Conservation (phyloP, 1,140 invertebrate species). For the Procambarus clarkii region DNA sequence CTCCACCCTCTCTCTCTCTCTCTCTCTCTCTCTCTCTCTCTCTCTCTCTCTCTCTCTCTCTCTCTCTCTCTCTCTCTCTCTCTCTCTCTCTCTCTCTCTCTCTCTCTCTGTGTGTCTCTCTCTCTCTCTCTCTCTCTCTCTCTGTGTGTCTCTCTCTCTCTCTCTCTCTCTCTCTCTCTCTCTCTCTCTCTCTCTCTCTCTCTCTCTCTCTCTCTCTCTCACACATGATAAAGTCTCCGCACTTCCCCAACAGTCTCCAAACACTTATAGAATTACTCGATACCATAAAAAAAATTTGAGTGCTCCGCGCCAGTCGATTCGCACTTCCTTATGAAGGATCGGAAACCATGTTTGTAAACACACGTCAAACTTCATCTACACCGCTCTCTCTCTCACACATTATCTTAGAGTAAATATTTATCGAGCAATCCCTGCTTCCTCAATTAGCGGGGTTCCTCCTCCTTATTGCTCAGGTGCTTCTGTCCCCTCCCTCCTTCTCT, state of each 20-base stretch:
- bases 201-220: too few relatives aligned
- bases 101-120: conserved; percentile 20
- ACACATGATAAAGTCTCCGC: too few relatives aligned
- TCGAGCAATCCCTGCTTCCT: conserved; percentile 35
- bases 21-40: conserved; percentile 42
- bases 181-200: too few relatives aligned
- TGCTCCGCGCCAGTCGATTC: too few relatives aligned
- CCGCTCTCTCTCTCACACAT: neutral
- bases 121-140: conserved; percentile 30
- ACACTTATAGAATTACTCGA: too few relatives aligned
- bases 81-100: conserved; percentile 23
- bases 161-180: too few relatives aligned
- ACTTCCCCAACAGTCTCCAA: too few relatives aligned
- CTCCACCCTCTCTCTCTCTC: conserved; percentile 6
- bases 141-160: too few relatives aligned
- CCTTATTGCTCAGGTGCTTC: neutral
- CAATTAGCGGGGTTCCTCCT: conserved; percentile 11
- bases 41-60: conserved; percentile 33
- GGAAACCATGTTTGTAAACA: neutral
- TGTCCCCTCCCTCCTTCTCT: neutral
- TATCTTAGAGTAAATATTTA: conserved; percentile 18
- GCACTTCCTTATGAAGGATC: neutral
- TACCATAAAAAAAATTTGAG: too few relatives aligned
- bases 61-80: conserved; percentile 27
- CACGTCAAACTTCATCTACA: neutral